Evolutionary conservation across 2,797 vertebrate genomes (phyloP), one percentile per base, ranked within the genome.

Genomic region (Pangasius sanitwongsei): DNA sequence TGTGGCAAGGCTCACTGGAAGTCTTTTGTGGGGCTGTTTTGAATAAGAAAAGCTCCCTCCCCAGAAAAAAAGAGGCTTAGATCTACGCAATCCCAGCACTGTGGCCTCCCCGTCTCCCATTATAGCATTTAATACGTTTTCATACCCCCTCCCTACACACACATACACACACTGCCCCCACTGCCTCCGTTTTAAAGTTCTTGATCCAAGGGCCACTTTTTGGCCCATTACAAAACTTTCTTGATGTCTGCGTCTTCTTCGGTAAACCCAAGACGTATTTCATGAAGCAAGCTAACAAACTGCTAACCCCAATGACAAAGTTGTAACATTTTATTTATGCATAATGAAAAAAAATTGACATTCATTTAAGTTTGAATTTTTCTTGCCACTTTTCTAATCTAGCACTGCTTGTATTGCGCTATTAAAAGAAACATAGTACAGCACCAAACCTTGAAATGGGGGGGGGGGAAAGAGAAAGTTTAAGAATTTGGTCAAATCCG

Each of bases 1-100:
- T 98, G 98, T 98, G 98, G 97, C 98, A 97, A 97, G 97, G 97
- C 98, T 98, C 98, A 97, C 98, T 99, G 98, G 98, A 98, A 99
- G 97, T 97, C 98, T 98, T 98, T 99, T 99, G 98, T 99, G 97
- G 96, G 95, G 96, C 98, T 98, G 97, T 97, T 99, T 99, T 99
- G 98, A 99, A 99, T 99, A 99, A 99, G 97, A 99, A 99, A 99
- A 97, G 97, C 97, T 97, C 97, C 97, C 97, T 96, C 97, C 95
- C 97, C 95, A 95, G 96, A 95, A 97, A 97, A 97, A 98, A 97
- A 97, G 97, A 96, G 97, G 97, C 97, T 98, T 98, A 95, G 97
- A 98, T 98, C 97, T 98, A 97, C 97, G 97, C 97, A 98, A 97
- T 97, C 97, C 97, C 97, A 96, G 97, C 97, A 97, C 97, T 98